These are phyloP conservation scores for Sigmodon hispidus DNA, from an alignment of 2,113 vertebrate species.

Conservation along the genomic window DNA sequence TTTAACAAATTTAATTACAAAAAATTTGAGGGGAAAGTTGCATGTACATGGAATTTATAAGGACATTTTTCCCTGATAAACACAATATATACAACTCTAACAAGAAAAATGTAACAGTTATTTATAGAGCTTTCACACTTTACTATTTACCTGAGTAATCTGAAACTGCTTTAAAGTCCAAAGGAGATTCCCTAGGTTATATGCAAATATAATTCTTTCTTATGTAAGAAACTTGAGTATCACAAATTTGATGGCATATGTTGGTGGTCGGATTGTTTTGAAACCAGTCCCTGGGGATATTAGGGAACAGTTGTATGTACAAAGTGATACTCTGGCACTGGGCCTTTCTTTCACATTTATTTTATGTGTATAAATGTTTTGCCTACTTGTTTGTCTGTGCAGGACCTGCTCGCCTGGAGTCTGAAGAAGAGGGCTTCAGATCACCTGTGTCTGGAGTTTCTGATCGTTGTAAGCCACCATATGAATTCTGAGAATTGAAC, in stretches of 20 bases:
- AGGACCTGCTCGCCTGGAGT: background rate
- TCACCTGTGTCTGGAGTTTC: background rate
- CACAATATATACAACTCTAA: background rate
- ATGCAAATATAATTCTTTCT: background rate
- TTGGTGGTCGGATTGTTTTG: no score
- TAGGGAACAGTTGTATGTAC: background rate
- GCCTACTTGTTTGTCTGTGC: background rate
- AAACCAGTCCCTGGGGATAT: background rate
- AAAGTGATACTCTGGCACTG: background rate
- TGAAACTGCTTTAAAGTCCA: background rate
- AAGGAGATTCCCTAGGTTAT: background rate
- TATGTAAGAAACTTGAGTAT: background rate
- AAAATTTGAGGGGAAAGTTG: background rate
- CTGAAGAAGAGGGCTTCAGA: background rate
- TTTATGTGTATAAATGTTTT: background rate
- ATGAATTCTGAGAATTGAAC: background rate
- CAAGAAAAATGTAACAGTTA: background rate
- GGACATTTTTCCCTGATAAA: background rate
- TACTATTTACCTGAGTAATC: background rate
- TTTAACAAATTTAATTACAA: background rate
- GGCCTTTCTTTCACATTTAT: background rate
- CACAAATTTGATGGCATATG: background rate
- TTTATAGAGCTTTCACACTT: background rate
- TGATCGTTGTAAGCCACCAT: background rate
- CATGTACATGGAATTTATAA: background rate